These are phyloP conservation scores for Diachasma alloeum DNA, from an alignment of 1,140 invertebrate genomes.

Conservation along the genomic window DNA sequence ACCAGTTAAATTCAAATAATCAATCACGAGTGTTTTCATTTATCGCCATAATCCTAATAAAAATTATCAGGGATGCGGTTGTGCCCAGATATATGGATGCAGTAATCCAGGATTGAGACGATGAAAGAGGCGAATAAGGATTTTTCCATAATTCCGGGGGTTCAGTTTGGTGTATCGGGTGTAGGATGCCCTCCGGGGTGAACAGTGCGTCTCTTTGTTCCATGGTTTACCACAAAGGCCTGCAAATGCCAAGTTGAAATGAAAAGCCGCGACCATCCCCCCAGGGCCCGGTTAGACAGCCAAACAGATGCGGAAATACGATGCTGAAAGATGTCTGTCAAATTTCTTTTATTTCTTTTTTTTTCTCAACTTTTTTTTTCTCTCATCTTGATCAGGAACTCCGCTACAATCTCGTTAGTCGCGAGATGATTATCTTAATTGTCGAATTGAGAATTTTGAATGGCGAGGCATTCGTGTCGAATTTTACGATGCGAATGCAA, in stretches of 20 bases:
- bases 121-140: neutral
- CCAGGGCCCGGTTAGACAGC: neutral
- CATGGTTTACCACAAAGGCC: conserved; percentile 59
- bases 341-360: neutral
- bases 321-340: conserved; percentile 44
- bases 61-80: neutral
- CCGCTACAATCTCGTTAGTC: neutral
- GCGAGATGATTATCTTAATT: neutral
- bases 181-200: neutral
- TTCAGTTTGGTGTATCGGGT: neutral
- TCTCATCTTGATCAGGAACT: neutral
- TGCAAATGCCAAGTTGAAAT: conserved; percentile 57
- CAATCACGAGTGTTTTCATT: too few species aligned
- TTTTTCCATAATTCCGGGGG: conserved; percentile 7
- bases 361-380: neutral
- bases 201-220: conserved; percentile 44
- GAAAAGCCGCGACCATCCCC: conserved; percentile 43
- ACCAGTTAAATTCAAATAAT: too few species aligned
- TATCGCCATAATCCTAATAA: too few species aligned
- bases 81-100: neutral
- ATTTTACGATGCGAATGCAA: neutral
- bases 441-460: neutral
- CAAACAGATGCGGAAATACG: conserved; percentile 60
- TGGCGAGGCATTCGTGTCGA: too few species aligned
- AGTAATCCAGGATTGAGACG: neutral